phyloP scores from a whole-genome alignment of 2,113 vertebrate genomes.

The Natator depressus region DNA sequence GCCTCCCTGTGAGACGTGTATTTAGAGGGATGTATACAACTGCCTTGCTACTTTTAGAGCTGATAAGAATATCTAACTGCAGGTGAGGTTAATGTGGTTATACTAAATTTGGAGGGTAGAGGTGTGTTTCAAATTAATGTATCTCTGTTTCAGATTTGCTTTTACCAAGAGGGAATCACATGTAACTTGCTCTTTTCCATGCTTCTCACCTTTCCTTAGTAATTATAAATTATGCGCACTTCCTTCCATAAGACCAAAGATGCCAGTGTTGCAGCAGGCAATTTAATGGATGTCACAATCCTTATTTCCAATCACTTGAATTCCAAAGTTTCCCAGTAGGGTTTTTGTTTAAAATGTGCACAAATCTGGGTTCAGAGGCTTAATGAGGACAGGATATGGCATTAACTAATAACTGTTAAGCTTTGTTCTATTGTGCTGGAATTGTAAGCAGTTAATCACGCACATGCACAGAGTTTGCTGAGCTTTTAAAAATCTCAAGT shows the following conservation, averaged over 20 bases:
- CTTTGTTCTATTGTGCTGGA: neutral
- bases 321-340: neutral
- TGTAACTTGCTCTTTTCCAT: neutral
- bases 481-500: neutral
- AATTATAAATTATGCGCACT: neutral
- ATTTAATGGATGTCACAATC: neutral
- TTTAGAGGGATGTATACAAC: accelerated
- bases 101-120: accelerated
- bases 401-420: neutral
- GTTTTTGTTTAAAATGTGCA: neutral
- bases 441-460: neutral
- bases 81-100: neutral
- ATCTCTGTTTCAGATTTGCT: neutral
- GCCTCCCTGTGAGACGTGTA: neutral
- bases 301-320: neutral
- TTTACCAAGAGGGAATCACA: accelerated
- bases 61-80: accelerated
- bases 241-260: neutral
- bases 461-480: accelerated
- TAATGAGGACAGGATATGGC: neutral
- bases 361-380: neutral
- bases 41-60: accelerated
- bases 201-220: neutral
- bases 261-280: neutral
- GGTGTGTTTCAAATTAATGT: neutral